Conservation (phyloP, 2,888 invertebrate species). For the Nephrotoma guestfalica region DNA sequence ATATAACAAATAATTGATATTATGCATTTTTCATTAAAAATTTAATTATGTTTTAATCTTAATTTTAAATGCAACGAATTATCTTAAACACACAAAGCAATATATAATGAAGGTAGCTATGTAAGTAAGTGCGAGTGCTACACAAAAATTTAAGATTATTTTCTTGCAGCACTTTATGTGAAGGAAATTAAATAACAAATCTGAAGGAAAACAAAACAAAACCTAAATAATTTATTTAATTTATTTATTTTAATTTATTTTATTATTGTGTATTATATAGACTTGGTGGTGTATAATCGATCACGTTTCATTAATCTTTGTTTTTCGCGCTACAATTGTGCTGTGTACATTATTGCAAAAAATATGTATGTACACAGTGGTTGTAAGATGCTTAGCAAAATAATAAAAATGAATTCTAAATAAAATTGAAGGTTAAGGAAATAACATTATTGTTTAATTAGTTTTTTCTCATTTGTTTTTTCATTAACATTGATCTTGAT, state of each 20-base stretch:
- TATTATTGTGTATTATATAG: background rate
- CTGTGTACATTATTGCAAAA: background rate
- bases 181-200: background rate
- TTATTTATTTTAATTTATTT: background rate
- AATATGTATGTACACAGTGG: background rate
- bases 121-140: background rate
- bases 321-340: background rate
- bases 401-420: background rate
- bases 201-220: background rate
- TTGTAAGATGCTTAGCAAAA: background rate
- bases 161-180: background rate
- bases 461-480: background rate
- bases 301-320: background rate
- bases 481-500: background rate
- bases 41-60: background rate
- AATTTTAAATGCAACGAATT: background rate
- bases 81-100: background rate
- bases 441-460: background rate
- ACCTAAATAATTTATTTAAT: background rate
- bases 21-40: background rate
- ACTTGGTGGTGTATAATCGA: background rate
- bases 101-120: background rate
- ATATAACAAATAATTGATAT: background rate
- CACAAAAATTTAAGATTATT: background rate
- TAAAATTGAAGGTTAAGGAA: background rate